phyloP scores from a whole-genome alignment of 92 coral and sea anemone genomes.

The Actinostola sp. region DNA sequence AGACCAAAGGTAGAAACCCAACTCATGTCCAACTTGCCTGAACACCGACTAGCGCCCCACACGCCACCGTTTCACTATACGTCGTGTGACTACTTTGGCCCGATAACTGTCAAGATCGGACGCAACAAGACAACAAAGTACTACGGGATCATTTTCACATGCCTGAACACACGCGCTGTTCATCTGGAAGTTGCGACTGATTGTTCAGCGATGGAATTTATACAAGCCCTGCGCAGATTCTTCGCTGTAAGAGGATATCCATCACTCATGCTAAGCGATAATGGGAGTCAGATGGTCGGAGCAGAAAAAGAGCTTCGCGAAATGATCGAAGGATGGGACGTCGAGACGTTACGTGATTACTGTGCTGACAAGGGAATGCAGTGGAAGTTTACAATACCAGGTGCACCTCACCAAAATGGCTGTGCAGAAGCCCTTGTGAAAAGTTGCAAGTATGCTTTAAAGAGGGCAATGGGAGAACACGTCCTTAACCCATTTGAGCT shows the following conservation, averaged over 20 bases:
- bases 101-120: constrained; percentile 41
- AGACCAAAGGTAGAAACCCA: constrained; percentile 46
- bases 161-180: constrained; percentile 63
- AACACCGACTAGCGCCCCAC: constrained; percentile 22
- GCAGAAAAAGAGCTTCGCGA: constrained; percentile 52
- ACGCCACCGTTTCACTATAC: constrained; percentile 61
- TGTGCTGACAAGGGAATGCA: constrained; percentile 55
- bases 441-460: constrained; percentile 56
- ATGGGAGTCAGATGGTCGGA: constrained; percentile 62
- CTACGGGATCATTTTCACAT: constrained; percentile 64
- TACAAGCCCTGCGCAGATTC: constrained; percentile 59
- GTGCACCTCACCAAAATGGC: constrained; percentile 71
- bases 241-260: constrained; percentile 64
- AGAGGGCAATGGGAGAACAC: constrained; percentile 58
- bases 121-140: constrained; percentile 59
- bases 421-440: constrained; percentile 69
- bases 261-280: constrained; percentile 55
- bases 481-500: constrained; percentile 51
- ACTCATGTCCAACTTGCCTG: constrained; percentile 53
- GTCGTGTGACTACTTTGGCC: constrained; percentile 59
- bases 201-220: constrained; percentile 64
- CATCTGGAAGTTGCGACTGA: constrained; percentile 66
- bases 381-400: constrained; percentile 63
- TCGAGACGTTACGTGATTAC: constrained; percentile 34
- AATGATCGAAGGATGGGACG: constrained; percentile 56